phyloP scores from a whole-genome alignment of 37 sponge, comb jelly and placozoan genomes.

The Diacarnus erythraeanus region DNA sequence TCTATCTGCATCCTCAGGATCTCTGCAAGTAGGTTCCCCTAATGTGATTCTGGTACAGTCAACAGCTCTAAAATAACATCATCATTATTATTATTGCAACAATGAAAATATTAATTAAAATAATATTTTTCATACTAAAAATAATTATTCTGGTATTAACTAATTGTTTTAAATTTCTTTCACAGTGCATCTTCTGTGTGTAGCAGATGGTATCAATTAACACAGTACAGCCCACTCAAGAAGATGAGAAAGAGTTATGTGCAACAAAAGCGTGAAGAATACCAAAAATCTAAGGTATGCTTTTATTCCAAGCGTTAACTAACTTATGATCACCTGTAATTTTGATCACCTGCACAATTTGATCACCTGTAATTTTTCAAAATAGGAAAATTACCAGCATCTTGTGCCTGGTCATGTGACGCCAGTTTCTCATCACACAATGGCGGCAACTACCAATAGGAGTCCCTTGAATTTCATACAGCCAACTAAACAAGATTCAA shows the following conservation, averaged over 20 bases:
- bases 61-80: no score
- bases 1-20: conserved; percentile 35
- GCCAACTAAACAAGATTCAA: not conserved
- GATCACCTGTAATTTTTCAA: not conserved
- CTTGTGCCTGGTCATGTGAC: not conserved
- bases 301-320: no score
- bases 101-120: no score
- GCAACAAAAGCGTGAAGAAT: conserved; percentile 9
- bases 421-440: not conserved
- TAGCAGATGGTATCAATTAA: conserved; percentile 23
- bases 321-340: no score
- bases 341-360: not conserved
- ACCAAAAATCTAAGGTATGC: conserved; percentile 28
- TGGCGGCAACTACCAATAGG: no score
- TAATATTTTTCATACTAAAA: no score
- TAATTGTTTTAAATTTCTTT: not conserved
- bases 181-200: conserved; percentile 41
- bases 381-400: conserved; percentile 1
- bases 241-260: conserved; percentile 19
- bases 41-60: not conserved
- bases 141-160: no score
- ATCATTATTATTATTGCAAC: no score
- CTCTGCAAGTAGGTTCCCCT: conserved; percentile 12
- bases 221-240: conserved; percentile 7
- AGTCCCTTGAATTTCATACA: conserved; percentile 38